Conservation (phyloP, 2,797 vertebrate species). For the Spinus pinus region DNA sequence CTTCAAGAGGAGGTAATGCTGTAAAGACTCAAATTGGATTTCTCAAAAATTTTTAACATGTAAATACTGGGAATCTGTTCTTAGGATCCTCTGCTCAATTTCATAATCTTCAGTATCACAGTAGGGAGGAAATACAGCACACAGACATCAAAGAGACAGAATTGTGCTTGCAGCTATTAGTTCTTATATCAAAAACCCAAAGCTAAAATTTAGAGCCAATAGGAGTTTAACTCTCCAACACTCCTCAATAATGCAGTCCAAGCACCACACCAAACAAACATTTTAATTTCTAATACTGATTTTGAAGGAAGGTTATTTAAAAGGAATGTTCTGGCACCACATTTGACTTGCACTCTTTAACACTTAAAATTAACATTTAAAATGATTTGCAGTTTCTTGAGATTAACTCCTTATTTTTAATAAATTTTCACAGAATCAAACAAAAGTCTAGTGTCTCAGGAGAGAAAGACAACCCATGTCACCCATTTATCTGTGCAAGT, state of each 20-base stretch:
- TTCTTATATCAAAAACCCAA: not conserved
- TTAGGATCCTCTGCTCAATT: not conserved
- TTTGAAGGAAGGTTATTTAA: not conserved
- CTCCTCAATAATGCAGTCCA: not conserved
- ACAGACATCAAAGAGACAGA: not conserved
- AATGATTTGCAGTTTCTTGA: not conserved
- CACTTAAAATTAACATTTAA: not conserved
- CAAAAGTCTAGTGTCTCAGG: not conserved
- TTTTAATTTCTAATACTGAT: not conserved
- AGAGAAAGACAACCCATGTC: not conserved
- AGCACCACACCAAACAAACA: not conserved
- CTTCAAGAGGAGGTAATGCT: not conserved
- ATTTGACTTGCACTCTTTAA: not conserved
- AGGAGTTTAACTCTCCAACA: not conserved
- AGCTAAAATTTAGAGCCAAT: not conserved
- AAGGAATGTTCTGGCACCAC: not conserved
- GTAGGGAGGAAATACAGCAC: not conserved
- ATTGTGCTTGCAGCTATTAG: not conserved
- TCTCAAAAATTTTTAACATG: not conserved
- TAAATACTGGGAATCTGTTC: not conserved
- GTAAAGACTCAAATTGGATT: not conserved
- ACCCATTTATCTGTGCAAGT: not conserved
- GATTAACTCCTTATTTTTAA: not conserved
- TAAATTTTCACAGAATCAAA: not conserved
- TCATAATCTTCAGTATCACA: not conserved